Evolutionary conservation across 2,888 invertebrate genomes (phyloP), one percentile per base, ranked within the genome.

Genomic region (Trissolcus japonicus): DNA sequence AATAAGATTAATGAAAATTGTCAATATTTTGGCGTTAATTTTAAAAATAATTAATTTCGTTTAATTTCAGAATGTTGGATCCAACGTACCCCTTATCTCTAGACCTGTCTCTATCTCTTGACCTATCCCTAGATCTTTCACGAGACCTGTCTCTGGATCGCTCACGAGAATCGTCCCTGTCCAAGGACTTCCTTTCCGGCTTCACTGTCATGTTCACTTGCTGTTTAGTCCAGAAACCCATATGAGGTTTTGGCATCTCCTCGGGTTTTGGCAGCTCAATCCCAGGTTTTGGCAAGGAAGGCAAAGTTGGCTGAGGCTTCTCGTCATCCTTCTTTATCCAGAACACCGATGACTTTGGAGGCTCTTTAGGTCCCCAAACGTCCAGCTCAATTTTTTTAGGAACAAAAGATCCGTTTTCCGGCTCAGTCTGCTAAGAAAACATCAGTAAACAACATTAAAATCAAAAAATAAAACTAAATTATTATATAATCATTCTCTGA

Each of bases 151-250:
- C 84, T 19, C 75, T 61, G 3, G 68, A 68, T 80, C 79, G 83
- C 82, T 67, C 85, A 85, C 86, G 50, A 79, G 84, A 79, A 75
- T 88, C 89, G 13, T 85, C 84, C 17, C 84, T 82, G 55, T 88
- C 77, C 0, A 86, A 50, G 79, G 82, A 60, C 85, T 86, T 54
- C 88, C 88, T 46, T 89, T 89, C 79, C 0, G 85, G 84, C 57
- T 88, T 89, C 0, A 82, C 83, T 0, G 65, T 60, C 86, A 87
- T 86, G 50, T 88, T 88, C 0, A 89, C 88, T 73, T 89, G 89
- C 40, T 89, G 88, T 50, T 89, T 89, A 4, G 89, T 89, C 89
- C 89, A 89, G 35, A 89, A 89, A 19, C 89, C 89, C 89, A 89
- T 88, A 43, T 89, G 89, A 0, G 88, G 89, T 35, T 89, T 89